These are phyloP conservation scores for Poeciliopsis presidionis DNA, from an alignment of 2,797 vertebrate genomes.

Conservation along the genomic window DNA sequence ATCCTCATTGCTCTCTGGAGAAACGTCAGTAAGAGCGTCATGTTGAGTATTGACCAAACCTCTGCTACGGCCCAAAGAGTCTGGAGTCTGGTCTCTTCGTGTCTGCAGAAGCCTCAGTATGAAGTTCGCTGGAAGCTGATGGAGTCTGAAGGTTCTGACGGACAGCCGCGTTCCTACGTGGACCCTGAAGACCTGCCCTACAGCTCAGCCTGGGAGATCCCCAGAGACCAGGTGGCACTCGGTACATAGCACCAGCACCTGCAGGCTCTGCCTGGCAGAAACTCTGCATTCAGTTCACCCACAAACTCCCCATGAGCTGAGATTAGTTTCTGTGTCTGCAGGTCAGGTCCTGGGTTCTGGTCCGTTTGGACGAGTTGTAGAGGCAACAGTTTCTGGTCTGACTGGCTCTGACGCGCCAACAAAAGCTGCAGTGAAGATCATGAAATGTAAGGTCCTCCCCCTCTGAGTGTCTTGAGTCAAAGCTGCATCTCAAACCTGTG, in stretches of 20 bases:
- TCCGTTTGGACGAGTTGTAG: conserved; percentile 88
- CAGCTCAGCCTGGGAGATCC: conserved; percentile 87
- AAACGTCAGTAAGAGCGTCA: conserved; percentile 79
- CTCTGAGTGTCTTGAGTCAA: background rate
- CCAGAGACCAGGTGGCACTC: conserved; percentile 84
- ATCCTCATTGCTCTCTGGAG: conserved; percentile 89
- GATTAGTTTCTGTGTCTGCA: conserved; percentile 47
- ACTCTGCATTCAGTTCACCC: background rate
- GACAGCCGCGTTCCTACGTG: conserved; percentile 87
- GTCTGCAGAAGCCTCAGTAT: conserved; percentile 87
- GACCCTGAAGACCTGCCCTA: conserved; percentile 89
- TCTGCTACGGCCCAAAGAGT: too few relatives aligned
- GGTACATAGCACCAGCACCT: conserved; percentile 70
- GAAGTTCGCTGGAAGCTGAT: conserved; percentile 92
- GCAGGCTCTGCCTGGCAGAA: background rate
- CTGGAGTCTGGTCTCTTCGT: background rate
- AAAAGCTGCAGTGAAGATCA: conserved; percentile 90
- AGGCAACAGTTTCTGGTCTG: conserved; percentile 86
- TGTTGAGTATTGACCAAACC: background rate
- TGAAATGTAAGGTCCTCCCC: conserved; percentile 84
- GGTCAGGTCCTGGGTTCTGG: conserved; percentile 89
- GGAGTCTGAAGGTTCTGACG: conserved; percentile 88
- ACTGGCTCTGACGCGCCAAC: conserved; percentile 82
- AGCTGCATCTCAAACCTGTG: background rate
- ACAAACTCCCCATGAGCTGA: background rate